A percentile compares a stretch with the other conserved stretches of the same genome.
Conservation (phyloP, 1,140 invertebrate genomes). For the Orussus abietinus region DNA sequence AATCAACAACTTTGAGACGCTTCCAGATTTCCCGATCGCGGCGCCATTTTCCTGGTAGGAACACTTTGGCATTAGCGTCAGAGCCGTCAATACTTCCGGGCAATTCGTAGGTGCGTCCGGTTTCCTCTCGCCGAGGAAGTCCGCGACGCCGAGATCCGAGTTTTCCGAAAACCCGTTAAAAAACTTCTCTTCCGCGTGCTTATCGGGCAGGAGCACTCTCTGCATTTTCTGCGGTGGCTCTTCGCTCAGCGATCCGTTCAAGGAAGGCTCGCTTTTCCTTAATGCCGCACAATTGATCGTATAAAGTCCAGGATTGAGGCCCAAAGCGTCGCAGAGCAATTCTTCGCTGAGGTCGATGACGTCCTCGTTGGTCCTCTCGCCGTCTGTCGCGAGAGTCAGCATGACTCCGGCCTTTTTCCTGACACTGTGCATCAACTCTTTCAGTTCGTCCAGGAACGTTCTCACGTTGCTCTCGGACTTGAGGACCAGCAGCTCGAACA, state of each 20-base stretch:
- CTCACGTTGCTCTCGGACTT: slow-evolving; percentile 43
- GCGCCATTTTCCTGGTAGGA: slow-evolving; percentile 20
- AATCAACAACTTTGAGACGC: slow-evolving; percentile 37
- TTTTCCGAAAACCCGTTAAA: slow-evolving; percentile 37
- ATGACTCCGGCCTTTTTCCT: slow-evolving; percentile 30
- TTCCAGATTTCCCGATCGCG: slow-evolving; percentile 13
- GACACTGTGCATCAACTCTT: slow-evolving; percentile 35
- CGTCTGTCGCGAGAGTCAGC: slow-evolving; percentile 22
- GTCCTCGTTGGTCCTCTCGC: slow-evolving; percentile 20
- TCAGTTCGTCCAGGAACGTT: slow-evolving; percentile 38
- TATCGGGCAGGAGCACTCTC: slow-evolving; percentile 28
- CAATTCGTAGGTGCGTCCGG: slow-evolving; percentile 26
- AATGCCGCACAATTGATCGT: slow-evolving; percentile 29
- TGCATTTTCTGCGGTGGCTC: slow-evolving; percentile 33
- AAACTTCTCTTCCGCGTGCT: slow-evolving; percentile 29
- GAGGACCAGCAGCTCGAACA: slow-evolving; percentile 40
- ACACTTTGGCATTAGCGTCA: slow-evolving; percentile 42
- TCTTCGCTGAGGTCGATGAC: slow-evolving; percentile 35
- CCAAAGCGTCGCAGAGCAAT: slow-evolving; percentile 34
- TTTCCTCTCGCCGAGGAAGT: slow-evolving; percentile 37
- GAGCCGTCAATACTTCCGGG: slow-evolving; percentile 42
- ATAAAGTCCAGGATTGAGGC: slow-evolving; percentile 37
- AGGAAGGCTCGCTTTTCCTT: slow-evolving; percentile 12
- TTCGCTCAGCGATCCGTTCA: slow-evolving; percentile 6
- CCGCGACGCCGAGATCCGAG: slow-evolving; percentile 34